phyloP scores from a whole-genome alignment of 2,113 vertebrate species.

The Dermatemys mawii region DNA sequence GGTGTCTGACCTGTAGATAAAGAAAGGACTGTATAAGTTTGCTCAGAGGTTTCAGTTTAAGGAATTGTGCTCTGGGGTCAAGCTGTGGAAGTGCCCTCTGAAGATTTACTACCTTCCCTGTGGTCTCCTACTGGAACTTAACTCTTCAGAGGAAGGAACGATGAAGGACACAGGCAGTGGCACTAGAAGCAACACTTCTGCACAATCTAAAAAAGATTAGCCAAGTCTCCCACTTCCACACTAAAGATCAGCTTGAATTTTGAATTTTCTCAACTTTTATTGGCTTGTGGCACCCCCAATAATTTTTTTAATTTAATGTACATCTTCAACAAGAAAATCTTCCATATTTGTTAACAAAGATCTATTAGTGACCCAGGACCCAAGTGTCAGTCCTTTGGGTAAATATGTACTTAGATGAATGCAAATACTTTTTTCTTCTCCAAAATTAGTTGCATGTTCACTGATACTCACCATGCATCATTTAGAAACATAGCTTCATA shows the following conservation, averaged over 20 bases:
- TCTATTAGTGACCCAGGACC: neutral
- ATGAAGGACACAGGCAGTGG: neutral
- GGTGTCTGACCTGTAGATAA: conserved; percentile 35
- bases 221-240: neutral
- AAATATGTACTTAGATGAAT: neutral
- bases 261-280: neutral
- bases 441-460: neutral
- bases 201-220: neutral
- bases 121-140: neutral
- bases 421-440: neutral
- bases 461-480: neutral
- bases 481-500: neutral
- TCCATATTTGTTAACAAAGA: neutral
- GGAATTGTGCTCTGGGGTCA: neutral
- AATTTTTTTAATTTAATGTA: neutral
- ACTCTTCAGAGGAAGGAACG: conserved; percentile 22
- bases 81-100: neutral
- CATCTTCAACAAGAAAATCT: neutral
- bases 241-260: neutral
- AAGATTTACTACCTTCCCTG: conserved; percentile 15
- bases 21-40: neutral
- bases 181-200: neutral
- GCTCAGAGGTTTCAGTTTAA: neutral
- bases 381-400: neutral
- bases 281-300: neutral